Evolutionary conservation across 2,113 vertebrate species (phyloP), one percentile per base, ranked within the genome.

Genomic region (Megalops atlanticus): DNA sequence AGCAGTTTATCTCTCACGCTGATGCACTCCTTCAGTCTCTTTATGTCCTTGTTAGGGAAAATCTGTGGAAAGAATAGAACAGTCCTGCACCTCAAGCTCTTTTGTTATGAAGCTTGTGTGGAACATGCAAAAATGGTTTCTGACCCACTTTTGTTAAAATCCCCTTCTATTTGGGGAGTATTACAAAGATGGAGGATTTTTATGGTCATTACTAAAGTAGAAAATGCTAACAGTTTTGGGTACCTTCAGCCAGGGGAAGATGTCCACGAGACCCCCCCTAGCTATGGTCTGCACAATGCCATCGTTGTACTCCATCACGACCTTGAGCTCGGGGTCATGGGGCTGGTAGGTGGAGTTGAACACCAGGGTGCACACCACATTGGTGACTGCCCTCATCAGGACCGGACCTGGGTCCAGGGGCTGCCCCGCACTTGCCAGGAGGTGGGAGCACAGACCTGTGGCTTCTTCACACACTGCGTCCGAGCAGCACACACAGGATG

Each of bases 221-320:
- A 1, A 14, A 33, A 24, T 76, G n/a, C 49, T 36, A 18, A 12
- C 54, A 4, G 24, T 14, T 24, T 15, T 49, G 39, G 54, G 1
- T 74, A 95, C 94, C 91, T 90, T 88, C 79, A 94, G 79, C 92
- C 94, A 95, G 80, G 94, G 92, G 82, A 89, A 95, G 40, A 94
- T 87, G 89, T 95, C 94, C 76, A 94, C 88, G 70, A 94, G 91
- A 18, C 83, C 91, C 36, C 94, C 94, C 0, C 83, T 80, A 64
- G 91, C 83, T 6, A 95, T 93, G 4, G 92, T 95, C 87, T 93
- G 81, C 35, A 94, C 91, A 15, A 95, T 95, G 86, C 94, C 93
- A 0, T 92, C 82, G 5, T 93, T 95, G 84, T 93, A 95, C 0
- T 64, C 80, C 35, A 95, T 92, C 74, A 95, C 93, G 24, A 90